phyloP scores from a whole-genome alignment of 2,888 invertebrate species.

The Zaprionus bogoriensis region DNA sequence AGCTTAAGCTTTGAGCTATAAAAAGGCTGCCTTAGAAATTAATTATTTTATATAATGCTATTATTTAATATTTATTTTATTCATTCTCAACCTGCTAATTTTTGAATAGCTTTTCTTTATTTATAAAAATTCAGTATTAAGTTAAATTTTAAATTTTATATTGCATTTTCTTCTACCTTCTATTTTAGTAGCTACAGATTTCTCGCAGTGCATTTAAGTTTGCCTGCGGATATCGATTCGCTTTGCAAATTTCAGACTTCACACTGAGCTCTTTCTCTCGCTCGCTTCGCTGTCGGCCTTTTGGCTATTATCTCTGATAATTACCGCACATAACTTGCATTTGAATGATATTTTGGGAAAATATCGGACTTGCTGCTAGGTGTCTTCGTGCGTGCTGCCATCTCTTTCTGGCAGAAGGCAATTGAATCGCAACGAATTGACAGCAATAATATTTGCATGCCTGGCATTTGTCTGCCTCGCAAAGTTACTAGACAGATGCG shows the following conservation, averaged over 20 bases:
- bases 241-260: background rate
- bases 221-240: background rate
- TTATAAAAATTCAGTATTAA: too few relatives aligned
- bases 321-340: constrained; percentile 20
- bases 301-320: constrained; percentile 26
- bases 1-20: background rate
- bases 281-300: background rate
- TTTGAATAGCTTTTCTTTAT: too few relatives aligned
- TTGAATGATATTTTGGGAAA: background rate
- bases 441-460: constrained; percentile 36
- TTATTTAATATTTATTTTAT: too few relatives aligned
- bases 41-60: too few relatives aligned
- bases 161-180: background rate
- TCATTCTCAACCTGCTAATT: too few relatives aligned
- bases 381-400: too few relatives aligned
- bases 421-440: constrained; percentile 16
- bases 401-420: constrained; percentile 9
- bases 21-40: too few relatives aligned
- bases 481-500: constrained; percentile 34
- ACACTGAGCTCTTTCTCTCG: background rate
- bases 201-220: background rate
- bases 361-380: constrained; percentile 12
- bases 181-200: background rate
- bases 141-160: too few relatives aligned
- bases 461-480: constrained; percentile 35